Evolutionary conservation across 2,888 invertebrate species (phyloP).

Genomic region (Thymelicus lineola): DNA sequence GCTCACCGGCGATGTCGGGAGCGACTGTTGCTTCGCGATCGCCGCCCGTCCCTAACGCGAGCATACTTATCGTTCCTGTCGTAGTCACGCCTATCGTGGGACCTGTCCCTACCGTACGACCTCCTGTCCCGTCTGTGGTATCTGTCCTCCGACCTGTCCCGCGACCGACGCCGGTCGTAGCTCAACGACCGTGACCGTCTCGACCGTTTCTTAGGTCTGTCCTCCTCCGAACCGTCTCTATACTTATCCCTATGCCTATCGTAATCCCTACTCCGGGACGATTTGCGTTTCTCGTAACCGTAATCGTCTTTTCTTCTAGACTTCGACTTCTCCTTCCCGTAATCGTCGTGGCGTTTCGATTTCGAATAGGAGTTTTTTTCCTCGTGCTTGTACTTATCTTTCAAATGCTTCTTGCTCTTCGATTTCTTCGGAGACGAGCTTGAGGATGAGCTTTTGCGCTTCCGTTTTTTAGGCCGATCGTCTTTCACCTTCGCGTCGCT

Average conservation of each 20-base stretch:
- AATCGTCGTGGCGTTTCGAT: slow-evolving; percentile 62
- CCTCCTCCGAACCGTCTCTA: slow-evolving; percentile 73
- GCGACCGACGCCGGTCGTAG: slow-evolving; percentile 61
- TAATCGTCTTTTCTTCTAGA: slow-evolving; percentile 64
- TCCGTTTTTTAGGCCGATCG: slow-evolving; percentile 67
- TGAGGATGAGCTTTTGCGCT: slow-evolving; percentile 66
- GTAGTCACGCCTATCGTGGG: slow-evolving; percentile 57
- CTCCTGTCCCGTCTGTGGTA: slow-evolving; percentile 61
- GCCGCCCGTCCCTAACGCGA: slow-evolving; percentile 75
- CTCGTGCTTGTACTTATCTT: slow-evolving; percentile 60
- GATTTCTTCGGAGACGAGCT: slow-evolving; percentile 64
- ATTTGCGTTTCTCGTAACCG: slow-evolving; percentile 65
- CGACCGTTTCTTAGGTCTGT: slow-evolving; percentile 64
- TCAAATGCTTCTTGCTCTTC: slow-evolving; percentile 58
- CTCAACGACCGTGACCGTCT: slow-evolving; percentile 71
- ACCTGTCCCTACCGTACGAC: slow-evolving; percentile 62
- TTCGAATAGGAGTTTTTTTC: slow-evolving; percentile 59
- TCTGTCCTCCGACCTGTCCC: slow-evolving; percentile 60
- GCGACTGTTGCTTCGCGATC: slow-evolving; percentile 69
- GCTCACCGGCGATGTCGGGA: slow-evolving; percentile 74
- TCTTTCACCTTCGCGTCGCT: slow-evolving; percentile 58
- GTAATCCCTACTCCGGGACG: slow-evolving; percentile 64
- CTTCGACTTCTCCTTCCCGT: slow-evolving; percentile 60
- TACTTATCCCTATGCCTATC: slow-evolving; percentile 66
- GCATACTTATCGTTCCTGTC: slow-evolving; percentile 77